Evolutionary conservation across 2,113 vertebrate genomes (phyloP).

Genomic region (Oxygymnocypris stewartii): DNA sequence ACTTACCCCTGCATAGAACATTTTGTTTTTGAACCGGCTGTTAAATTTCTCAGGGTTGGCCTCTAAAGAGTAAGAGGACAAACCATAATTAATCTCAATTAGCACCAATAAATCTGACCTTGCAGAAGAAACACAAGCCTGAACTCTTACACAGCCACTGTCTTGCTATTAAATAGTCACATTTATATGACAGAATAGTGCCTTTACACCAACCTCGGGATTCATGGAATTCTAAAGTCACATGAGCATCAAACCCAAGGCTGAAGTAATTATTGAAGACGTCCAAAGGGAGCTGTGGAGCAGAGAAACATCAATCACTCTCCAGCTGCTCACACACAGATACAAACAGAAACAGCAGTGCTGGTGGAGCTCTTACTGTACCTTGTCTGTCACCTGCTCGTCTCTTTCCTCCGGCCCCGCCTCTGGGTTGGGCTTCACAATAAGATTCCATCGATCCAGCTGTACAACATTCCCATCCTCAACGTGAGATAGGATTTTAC

Average conservation of each 20-base stretch:
- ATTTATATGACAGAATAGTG: background rate
- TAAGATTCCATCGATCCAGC: slow-evolving; percentile 93
- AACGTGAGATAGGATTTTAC: slow-evolving; percentile 93
- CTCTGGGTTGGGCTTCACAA: slow-evolving; percentile 80
- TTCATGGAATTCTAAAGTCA: slow-evolving; percentile 94
- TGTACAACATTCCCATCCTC: slow-evolving; percentile 93
- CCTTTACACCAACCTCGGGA: slow-evolving; percentile 83
- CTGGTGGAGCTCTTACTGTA: slow-evolving; percentile 54
- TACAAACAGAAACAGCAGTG: background rate
- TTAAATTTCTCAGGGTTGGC: slow-evolving; percentile 98
- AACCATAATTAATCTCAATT: slow-evolving; percentile 28
- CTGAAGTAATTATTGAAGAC: slow-evolving; percentile 99
- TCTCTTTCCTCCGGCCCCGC: slow-evolving; percentile 78
- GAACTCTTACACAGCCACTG: background rate
- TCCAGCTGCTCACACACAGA: background rate
- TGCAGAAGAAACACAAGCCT: background rate
- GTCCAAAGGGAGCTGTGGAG: slow-evolving; percentile 85
- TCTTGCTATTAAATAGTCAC: background rate
- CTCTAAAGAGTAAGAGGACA: slow-evolving; percentile 73
- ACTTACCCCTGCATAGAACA: slow-evolving; percentile 97
- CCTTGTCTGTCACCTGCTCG: slow-evolving; percentile 85
- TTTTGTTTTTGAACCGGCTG: slow-evolving; percentile 95
- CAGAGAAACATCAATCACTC: background rate
- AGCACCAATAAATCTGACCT: slow-evolving; percentile 9
- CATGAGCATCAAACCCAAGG: slow-evolving; percentile 92